Evolutionary conservation across 2,797 vertebrate genomes (phyloP).

Genomic region (Argyrosomus regius): DNA sequence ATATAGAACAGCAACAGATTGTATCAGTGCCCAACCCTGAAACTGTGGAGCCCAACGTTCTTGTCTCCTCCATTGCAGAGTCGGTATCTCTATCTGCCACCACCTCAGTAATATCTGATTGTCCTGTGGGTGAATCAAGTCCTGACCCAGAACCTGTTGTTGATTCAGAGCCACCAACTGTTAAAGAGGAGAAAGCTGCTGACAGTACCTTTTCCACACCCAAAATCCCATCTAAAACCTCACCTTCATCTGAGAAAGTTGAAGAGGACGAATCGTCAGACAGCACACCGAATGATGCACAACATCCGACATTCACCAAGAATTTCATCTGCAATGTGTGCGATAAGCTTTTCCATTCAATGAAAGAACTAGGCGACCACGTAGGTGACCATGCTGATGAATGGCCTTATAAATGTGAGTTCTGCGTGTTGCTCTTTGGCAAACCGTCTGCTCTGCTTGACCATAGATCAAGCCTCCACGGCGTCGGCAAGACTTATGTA

Average conservation of each 20-base stretch:
- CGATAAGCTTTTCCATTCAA: slow-evolving; percentile 93
- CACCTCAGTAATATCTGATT: slow-evolving; percentile 57
- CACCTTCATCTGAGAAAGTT: slow-evolving; percentile 65
- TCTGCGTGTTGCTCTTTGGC: slow-evolving; percentile 95
- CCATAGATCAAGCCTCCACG: slow-evolving; percentile 94
- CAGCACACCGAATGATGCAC: slow-evolving; percentile 43
- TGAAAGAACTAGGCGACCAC: slow-evolving; percentile 96
- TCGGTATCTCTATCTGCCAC: slow-evolving; percentile 60
- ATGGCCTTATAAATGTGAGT: slow-evolving; percentile 99
- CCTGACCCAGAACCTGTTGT: slow-evolving; percentile 38
- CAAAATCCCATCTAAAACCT: slow-evolving; percentile 36
- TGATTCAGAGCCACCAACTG: slow-evolving; percentile 38
- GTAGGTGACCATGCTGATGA: slow-evolving; percentile 92
- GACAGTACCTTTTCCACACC: slow-evolving; percentile 38
- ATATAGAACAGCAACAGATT: slow-evolving; percentile 74
- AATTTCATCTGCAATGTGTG: slow-evolving; percentile 98
- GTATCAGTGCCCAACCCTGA: slow-evolving; percentile 65
- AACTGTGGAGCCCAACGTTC: slow-evolving; percentile 61
- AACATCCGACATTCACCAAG: slow-evolving; percentile 89
- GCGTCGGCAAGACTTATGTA: slow-evolving; percentile 95
- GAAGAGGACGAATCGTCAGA: slow-evolving; percentile 56
- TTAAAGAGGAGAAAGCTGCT: slow-evolving; percentile 62
- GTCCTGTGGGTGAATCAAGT: slow-evolving; percentile 39
- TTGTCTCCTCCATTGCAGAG: slow-evolving; percentile 71
- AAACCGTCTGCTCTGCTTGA: slow-evolving; percentile 90